Evolutionary conservation across 2,113 vertebrate genomes (phyloP).

Genomic region (Pseudorectes ferrugineus): DNA sequence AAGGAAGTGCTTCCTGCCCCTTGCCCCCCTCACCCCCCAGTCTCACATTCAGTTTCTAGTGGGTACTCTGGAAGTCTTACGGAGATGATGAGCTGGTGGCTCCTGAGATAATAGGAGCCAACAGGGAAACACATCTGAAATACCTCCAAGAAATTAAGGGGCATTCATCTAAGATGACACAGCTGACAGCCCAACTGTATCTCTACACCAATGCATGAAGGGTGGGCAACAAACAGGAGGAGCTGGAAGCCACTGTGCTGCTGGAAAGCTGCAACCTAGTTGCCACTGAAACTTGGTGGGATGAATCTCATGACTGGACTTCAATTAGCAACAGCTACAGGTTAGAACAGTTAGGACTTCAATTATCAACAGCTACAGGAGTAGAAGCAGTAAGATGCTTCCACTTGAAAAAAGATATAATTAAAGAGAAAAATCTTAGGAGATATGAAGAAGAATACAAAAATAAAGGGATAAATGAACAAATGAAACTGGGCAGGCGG

Average conservation of each 20-base stretch:
- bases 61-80: neutral
- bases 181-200: neutral
- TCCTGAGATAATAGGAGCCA: neutral
- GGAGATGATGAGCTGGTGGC: neutral
- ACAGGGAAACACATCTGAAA: neutral
- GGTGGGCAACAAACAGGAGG: neutral
- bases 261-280: rapidly evolving
- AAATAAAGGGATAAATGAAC: neutral
- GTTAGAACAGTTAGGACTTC: no score
- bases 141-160: neutral
- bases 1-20: neutral
- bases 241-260: neutral
- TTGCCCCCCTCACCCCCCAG: neutral
- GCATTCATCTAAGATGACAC: neutral
- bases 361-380: neutral
- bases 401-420: neutral
- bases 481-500: neutral
- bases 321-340: neutral
- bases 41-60: neutral
- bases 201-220: neutral
- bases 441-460: neutral
- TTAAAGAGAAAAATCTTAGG: neutral
- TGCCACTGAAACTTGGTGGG: neutral
- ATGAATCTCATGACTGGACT: neutral
- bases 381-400: neutral